Conservation (phyloP, 1,140 invertebrate species). For the Eubasilissa regina region DNA sequence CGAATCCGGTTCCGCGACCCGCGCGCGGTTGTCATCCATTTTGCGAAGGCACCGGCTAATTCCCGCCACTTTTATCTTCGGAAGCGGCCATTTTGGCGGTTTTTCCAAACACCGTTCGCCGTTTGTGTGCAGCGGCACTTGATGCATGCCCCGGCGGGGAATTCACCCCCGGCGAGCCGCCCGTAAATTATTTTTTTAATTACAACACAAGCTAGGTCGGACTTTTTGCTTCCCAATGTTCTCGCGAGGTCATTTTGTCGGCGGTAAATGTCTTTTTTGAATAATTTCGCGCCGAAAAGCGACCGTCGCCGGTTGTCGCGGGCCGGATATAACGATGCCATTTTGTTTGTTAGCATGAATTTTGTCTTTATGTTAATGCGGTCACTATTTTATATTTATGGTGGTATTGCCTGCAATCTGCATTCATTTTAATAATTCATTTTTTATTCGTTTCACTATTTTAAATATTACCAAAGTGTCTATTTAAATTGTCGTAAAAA, state of each 20-base stretch:
- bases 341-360: constrained; percentile 8
- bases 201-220: constrained; percentile 6
- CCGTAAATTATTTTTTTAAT: constrained; percentile 37
- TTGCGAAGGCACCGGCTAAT: neutral
- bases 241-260: constrained; percentile 7
- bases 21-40: neutral
- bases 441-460: too few relatives aligned
- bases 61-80: constrained; percentile 21
- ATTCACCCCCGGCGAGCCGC: neutral
- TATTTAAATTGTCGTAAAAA: too few relatives aligned
- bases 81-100: constrained; percentile 2
- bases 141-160: constrained; percentile 5
- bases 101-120: neutral
- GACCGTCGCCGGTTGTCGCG: constrained; percentile 8
- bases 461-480: too few relatives aligned
- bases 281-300: constrained; percentile 28
- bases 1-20: neutral
- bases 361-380: neutral
- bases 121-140: neutral
- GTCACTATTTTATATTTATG: neutral
- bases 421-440: too few relatives aligned
- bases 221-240: neutral
- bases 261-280: constrained; percentile 26
- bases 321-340: constrained; percentile 1
- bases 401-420: too few relatives aligned